These are phyloP conservation scores for Aurelia aurita complex sp. Pacific DNA, from an alignment of 30 jellyfish, hydroid and myxozoan species.

Conservation along the genomic window DNA sequence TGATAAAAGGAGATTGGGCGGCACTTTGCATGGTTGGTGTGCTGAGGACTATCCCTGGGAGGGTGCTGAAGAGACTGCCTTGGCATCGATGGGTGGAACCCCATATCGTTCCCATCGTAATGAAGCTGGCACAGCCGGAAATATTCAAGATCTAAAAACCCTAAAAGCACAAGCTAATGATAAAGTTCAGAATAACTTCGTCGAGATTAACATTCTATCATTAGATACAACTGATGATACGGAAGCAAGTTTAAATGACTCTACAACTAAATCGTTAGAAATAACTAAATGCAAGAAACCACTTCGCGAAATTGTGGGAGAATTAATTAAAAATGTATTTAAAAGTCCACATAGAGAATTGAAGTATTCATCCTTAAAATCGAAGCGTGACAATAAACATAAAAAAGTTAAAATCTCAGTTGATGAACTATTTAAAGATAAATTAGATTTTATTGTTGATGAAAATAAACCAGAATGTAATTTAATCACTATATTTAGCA, in stretches of 20 bases:
- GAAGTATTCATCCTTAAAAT: not conserved
- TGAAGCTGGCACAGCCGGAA: too few species aligned
- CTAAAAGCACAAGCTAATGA: too few species aligned
- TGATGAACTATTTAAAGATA: constrained; percentile 45
- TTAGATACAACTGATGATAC: constrained; percentile 7
- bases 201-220: constrained; percentile 29
- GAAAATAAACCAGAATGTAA: constrained; percentile 18
- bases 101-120: too few species aligned
- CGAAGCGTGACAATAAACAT: constrained; percentile 2
- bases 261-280: not conserved
- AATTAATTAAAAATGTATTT: constrained; percentile 28
- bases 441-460: constrained; percentile 39
- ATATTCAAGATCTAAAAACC: too few species aligned
- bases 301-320: constrained; percentile 25
- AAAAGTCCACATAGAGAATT: constrained; percentile 39
- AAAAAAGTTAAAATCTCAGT: constrained; percentile 58
- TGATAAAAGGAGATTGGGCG: too few species aligned
- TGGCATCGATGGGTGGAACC: too few species aligned
- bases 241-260: not conserved
- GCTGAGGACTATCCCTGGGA: too few species aligned
- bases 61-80: too few species aligned
- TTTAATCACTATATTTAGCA: constrained; percentile 14
- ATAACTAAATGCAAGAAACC: not conserved
- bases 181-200: constrained; percentile 32
- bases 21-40: too few species aligned